Base-by-base conservation (phyloP, 1,140 invertebrate species). In the Reticulitermes speratus region DNA sequence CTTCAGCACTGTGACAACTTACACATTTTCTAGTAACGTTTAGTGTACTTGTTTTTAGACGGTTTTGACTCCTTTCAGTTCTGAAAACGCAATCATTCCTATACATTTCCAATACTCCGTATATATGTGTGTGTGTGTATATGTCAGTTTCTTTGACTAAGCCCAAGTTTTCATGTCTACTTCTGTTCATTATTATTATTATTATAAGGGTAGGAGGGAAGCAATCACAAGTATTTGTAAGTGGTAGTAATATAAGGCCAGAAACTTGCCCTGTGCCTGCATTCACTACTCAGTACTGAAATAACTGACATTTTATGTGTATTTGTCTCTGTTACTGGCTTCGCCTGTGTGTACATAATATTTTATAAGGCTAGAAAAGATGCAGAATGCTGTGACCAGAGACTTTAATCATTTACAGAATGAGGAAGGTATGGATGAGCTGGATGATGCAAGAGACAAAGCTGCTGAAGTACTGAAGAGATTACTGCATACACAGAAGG, bases 131-230 rank as follows among this genome's bases (percentile, higher is more conserved):
- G 25, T 16, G 84, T 23, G 38, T 86, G 55, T 12, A 11, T 48
- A 1, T 48, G 45, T 48, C 9, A 48, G 45, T 48, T 38, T 38
- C 2, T 38, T 38, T 38, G 38, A 38, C 38, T 48, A 11, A 55
- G 87, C 9, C 23, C 87, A 84, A 75, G 86, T 86, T 87, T 82
- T 84, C 38, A 44, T 86, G 19, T 44, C 23, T 6, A 0, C 44
- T 38, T 44, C 5, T 23, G n/a, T 44, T 84, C 12, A 48, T 23
- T 84, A 82, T 82, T 30, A 3, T 12, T 44, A 44, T 32, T 30
- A 3, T 12, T 44, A 44, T 32, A 7, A 30, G 38, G 19, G n/a
- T 14, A 44, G 38, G 81, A 82, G n/a, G n/a, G 81, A 82, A 30
- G 81, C 0, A 82, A 3, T 32, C 1, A 8, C 25, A 44, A 82